Percentiles rank a stretch among this genome's conserved stretches.
Conservation (phyloP, 64 coral and sea anemone genomes). For the Orbicella faveolata region DNA sequence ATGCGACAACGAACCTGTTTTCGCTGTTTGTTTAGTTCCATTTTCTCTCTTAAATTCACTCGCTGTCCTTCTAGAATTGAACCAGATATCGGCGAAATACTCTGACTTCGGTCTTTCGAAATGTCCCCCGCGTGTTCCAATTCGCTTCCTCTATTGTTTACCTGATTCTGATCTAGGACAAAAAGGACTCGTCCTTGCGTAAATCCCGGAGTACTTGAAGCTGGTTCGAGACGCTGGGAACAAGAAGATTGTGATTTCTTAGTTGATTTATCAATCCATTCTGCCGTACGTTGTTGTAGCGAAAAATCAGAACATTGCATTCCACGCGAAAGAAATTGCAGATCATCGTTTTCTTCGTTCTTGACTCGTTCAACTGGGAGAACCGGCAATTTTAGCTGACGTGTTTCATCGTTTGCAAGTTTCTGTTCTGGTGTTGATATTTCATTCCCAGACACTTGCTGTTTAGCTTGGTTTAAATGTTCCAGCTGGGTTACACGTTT, state of each 20-base stretch:
- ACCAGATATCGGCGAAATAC: neutral
- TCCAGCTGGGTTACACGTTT: neutral
- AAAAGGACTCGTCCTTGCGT: neutral
- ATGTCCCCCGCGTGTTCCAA: neutral
- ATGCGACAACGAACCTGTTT: neutral
- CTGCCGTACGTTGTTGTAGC: neutral
- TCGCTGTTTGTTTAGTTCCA: neutral
- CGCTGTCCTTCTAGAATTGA: constrained; percentile 17
- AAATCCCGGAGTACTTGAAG: neutral
- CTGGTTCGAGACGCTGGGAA: neutral
- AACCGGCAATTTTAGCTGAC: neutral
- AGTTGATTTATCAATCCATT: neutral
- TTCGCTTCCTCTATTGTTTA: neutral
- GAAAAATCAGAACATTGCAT: neutral
- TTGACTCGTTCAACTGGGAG: neutral
- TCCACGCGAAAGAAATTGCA: neutral
- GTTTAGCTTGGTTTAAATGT: neutral
- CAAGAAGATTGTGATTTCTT: neutral
- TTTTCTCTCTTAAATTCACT: constrained; percentile 5
- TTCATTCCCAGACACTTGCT: neutral
- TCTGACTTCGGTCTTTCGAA: neutral
- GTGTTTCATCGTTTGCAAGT: neutral
- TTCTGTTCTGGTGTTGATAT: neutral
- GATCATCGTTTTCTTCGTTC: neutral
- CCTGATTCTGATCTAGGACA: neutral